These are phyloP conservation scores for Athetis lepigone DNA, from an alignment of 2,888 invertebrate genomes.

Conservation along the genomic window DNA sequence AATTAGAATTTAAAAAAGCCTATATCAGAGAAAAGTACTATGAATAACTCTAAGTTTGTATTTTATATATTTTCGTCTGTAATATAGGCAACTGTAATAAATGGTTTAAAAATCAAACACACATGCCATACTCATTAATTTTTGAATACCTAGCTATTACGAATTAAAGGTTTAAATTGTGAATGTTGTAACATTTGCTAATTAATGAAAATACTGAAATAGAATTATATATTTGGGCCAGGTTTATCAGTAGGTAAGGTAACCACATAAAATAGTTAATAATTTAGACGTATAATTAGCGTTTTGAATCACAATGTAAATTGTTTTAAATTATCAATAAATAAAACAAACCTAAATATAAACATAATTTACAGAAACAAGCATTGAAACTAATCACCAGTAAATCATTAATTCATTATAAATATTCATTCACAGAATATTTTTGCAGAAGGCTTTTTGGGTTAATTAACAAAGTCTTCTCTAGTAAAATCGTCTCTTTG, in stretches of 20 bases:
- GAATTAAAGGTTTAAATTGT: conserved; percentile 5
- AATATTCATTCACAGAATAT: neutral
- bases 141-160: conserved; percentile 2
- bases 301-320: too few species aligned
- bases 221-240: too few species aligned
- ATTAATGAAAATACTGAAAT: conserved; percentile 24
- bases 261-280: too few species aligned
- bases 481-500: neutral
- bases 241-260: neutral
- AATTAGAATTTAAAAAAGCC: conserved; percentile 20
- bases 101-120: neutral
- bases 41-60: neutral
- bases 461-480: neutral
- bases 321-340: too few species aligned
- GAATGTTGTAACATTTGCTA: conserved; percentile 13
- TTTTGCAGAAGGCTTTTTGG: too few species aligned
- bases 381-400: neutral
- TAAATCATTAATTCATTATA: neutral
- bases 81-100: neutral
- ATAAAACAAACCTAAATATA: neutral
- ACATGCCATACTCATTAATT: conserved; percentile 5
- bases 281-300: too few species aligned
- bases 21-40: conserved; percentile 4
- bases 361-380: neutral
- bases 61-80: neutral